Conservation (phyloP, 2,888 invertebrate species). For the Sesia apiformis region DNA sequence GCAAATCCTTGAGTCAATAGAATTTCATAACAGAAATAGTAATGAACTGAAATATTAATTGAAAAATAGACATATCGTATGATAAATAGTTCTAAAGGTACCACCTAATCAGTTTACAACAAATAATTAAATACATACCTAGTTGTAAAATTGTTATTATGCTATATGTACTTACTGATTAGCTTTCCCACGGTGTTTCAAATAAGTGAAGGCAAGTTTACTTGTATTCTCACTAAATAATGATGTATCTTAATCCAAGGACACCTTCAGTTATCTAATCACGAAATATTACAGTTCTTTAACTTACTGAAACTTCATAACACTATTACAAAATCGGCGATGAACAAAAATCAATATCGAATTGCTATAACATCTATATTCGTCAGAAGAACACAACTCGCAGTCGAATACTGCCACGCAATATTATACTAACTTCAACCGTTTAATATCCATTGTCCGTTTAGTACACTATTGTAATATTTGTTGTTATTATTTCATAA, state of each 20-base stretch:
- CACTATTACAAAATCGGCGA: constrained; percentile 58
- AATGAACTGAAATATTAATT: too few species aligned
- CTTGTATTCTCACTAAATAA: neutral
- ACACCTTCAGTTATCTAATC: constrained; percentile 3
- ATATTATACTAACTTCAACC: constrained; percentile 27
- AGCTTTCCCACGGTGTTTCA: constrained; percentile 48
- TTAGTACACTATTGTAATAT: constrained; percentile 52
- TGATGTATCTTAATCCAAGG: neutral
- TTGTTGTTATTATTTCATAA: constrained; percentile 65
- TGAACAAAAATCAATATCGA: constrained; percentile 67
- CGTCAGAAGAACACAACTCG: constrained; percentile 40
- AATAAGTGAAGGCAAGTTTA: constrained; percentile 11
- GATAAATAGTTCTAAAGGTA: too few species aligned
- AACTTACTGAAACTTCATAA: constrained; percentile 49
- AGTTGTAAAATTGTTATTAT: too few species aligned
- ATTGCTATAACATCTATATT: constrained; percentile 44
- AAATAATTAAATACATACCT: too few species aligned
- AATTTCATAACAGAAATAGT: too few species aligned
- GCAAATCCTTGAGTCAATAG: too few species aligned
- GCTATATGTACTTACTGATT: too few species aligned
- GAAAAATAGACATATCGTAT: too few species aligned
- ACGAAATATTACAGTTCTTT: constrained; percentile 21
- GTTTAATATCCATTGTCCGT: constrained; percentile 60
- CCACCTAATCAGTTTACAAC: too few species aligned
- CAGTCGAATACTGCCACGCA: constrained; percentile 10